Evolutionary conservation across 1,140 invertebrate genomes (phyloP).

Genomic region (Lordiphosa collinella): DNA sequence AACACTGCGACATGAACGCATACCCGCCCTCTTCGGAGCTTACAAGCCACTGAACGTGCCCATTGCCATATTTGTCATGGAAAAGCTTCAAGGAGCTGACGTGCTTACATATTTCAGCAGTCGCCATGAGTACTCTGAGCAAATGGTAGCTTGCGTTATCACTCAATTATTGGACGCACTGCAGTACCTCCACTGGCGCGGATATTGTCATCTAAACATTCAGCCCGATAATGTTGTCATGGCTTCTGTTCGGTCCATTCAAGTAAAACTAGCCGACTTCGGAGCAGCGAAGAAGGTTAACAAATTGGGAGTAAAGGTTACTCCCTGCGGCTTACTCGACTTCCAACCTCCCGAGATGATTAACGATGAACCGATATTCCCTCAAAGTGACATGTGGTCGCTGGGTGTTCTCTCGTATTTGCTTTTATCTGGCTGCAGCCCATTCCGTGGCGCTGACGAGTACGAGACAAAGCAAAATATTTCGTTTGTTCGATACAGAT

Average conservation of each 20-base stretch:
- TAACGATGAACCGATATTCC: slow-evolving; percentile 90
- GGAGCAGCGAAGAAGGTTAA: slow-evolving; percentile 90
- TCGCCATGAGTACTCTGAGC: slow-evolving; percentile 93
- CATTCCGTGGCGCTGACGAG: slow-evolving; percentile 91
- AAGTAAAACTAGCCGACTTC: slow-evolving; percentile 96
- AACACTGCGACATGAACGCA: slow-evolving; percentile 90
- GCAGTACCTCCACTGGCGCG: slow-evolving; percentile 96
- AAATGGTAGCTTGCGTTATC: slow-evolving; percentile 91
- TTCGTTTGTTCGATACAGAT: slow-evolving; percentile 94
- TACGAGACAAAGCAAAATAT: slow-evolving; percentile 95
- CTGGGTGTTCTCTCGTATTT: slow-evolving; percentile 95
- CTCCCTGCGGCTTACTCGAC: slow-evolving; percentile 81
- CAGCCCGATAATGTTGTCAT: slow-evolving; percentile 99
- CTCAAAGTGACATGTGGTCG: slow-evolving; percentile 97
- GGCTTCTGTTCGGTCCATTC: slow-evolving; percentile 90
- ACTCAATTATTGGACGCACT: slow-evolving; percentile 91
- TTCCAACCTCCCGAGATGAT: slow-evolving; percentile 94
- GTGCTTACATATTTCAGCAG: slow-evolving; percentile 92
- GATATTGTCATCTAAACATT: slow-evolving; percentile 94
- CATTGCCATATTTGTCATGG: slow-evolving; percentile 88
- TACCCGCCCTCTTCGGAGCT: slow-evolving; percentile 87
- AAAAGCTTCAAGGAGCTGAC: slow-evolving; percentile 95
- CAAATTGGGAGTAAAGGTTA: slow-evolving; percentile 87
- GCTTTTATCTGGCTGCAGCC: slow-evolving; percentile 95
- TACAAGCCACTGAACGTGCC: slow-evolving; percentile 85